Conservation (phyloP, 2,797 vertebrate genomes). For the Crocodylus rhombifer region DNA sequence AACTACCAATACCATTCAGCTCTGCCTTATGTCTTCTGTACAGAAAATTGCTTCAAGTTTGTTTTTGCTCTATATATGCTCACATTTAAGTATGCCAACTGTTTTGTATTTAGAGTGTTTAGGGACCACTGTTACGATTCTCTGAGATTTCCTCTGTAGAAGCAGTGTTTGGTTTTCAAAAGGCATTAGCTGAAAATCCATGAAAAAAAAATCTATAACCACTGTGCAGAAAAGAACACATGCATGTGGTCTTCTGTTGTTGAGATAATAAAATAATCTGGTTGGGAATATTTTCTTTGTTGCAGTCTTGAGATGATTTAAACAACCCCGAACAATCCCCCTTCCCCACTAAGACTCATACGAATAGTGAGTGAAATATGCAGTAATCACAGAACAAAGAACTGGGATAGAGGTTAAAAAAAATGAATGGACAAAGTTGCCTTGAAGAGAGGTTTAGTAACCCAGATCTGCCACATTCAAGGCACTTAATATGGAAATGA, state of each 20-base stretch:
- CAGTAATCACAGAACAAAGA: background rate
- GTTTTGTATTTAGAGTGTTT: background rate
- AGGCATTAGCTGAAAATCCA: background rate
- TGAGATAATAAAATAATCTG: background rate
- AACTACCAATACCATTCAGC: background rate
- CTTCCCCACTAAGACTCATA: background rate
- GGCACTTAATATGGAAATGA: background rate
- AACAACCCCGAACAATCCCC: background rate
- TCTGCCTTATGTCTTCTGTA: background rate
- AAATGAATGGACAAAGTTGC: background rate
- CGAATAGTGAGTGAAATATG: background rate
- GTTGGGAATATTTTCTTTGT: background rate
- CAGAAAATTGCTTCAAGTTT: background rate
- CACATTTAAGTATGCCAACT: background rate
- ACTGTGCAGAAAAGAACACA: background rate
- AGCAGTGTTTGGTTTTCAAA: background rate
- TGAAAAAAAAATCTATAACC: background rate
- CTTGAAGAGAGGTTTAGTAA: background rate
- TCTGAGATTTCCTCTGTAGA: background rate
- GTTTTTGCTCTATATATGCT: background rate
- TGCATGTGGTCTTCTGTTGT: accelerated
- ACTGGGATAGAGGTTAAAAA: background rate
- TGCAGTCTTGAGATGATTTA: background rate
- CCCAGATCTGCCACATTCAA: background rate
- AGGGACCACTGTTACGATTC: background rate